A percentile compares a stretch with the other conserved stretches of the same genome.
Evolutionary conservation across 2,888 invertebrate species (phyloP).

Genomic region (Chrysotoxum bicinctum): DNA sequence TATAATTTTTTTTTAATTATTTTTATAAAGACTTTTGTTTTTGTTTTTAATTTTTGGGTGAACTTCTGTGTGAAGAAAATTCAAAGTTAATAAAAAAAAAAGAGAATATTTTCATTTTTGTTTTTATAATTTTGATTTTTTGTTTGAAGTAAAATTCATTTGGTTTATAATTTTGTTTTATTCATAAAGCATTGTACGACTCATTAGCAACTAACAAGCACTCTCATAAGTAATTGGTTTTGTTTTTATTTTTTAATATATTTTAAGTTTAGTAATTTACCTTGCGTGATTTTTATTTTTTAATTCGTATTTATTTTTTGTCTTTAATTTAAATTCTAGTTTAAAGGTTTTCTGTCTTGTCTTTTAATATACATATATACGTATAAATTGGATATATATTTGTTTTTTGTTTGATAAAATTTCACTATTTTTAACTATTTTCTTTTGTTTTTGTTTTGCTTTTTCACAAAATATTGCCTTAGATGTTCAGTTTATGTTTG

Average conservation of each 20-base stretch:
- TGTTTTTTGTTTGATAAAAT: slow-evolving; percentile 72
- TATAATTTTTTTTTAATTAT: slow-evolving; percentile 33
- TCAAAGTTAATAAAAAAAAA: slow-evolving; percentile 55
- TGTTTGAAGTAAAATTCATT: slow-evolving; percentile 64
- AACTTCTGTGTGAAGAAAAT: slow-evolving; percentile 65
- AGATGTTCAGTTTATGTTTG: slow-evolving; percentile 7
- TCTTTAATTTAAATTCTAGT: slow-evolving; percentile 32
- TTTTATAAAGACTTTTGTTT: slow-evolving; percentile 51
- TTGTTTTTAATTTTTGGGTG: slow-evolving; percentile 28
- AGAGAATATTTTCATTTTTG: slow-evolving; percentile 44
- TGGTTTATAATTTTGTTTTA: slow-evolving; percentile 30
- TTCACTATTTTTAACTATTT: slow-evolving; percentile 66
- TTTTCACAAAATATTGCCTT: slow-evolving; percentile 70
- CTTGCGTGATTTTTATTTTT: slow-evolving; percentile 47
- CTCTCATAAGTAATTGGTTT: slow-evolving; percentile 71
- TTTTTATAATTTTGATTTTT: slow-evolving; percentile 33
- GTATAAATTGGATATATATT: slow-evolving; percentile 65
- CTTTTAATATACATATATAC: slow-evolving; percentile 41
- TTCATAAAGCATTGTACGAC: slow-evolving; percentile 73
- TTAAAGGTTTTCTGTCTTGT: slow-evolving; percentile 46
- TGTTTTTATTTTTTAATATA: slow-evolving; percentile 26
- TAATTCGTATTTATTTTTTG: slow-evolving; percentile 35
- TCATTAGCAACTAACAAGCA: slow-evolving; percentile 73
- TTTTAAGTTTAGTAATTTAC: slow-evolving; percentile 23
- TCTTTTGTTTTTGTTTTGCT: slow-evolving; percentile 49